Evolutionary conservation across 2,113 vertebrate species (phyloP).

Genomic region (Baryphthengus martii): DNA sequence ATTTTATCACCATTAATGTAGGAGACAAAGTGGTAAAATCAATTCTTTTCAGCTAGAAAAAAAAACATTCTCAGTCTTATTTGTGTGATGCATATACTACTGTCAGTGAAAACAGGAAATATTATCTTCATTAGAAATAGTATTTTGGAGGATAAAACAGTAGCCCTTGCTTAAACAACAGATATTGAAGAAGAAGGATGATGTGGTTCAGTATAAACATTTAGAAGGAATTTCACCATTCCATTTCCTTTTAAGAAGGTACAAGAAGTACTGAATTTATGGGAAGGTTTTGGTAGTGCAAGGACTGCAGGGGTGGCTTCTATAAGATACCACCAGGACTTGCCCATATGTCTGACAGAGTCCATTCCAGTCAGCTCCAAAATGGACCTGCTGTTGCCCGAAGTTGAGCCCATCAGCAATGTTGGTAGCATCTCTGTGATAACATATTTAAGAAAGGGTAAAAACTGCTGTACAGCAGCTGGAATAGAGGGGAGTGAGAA

Average conservation of each 20-base stretch:
- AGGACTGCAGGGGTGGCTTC: background rate
- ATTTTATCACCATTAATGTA: background rate
- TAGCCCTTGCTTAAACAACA: background rate
- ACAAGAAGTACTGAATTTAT: background rate
- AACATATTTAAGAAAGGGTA: background rate
- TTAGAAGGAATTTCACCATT: background rate
- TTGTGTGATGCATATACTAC: background rate
- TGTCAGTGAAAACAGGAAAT: background rate
- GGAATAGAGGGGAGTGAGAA: background rate
- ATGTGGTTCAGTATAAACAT: background rate
- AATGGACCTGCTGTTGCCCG: fast-evolving
- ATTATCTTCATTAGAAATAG: background rate
- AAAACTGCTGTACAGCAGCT: background rate
- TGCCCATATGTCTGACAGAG: background rate
- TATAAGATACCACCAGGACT: background rate
- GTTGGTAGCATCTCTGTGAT: background rate
- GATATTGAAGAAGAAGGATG: background rate
- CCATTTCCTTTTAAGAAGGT: background rate
- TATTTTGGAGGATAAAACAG: background rate
- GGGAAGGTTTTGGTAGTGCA: background rate
- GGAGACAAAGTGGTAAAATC: background rate
- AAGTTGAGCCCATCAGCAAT: background rate
- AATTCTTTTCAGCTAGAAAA: background rate
- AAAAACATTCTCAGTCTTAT: background rate
- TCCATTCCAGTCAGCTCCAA: background rate